Base-by-base conservation (phyloP, 2,113 vertebrate genomes). In the Lagopus muta region DNA sequence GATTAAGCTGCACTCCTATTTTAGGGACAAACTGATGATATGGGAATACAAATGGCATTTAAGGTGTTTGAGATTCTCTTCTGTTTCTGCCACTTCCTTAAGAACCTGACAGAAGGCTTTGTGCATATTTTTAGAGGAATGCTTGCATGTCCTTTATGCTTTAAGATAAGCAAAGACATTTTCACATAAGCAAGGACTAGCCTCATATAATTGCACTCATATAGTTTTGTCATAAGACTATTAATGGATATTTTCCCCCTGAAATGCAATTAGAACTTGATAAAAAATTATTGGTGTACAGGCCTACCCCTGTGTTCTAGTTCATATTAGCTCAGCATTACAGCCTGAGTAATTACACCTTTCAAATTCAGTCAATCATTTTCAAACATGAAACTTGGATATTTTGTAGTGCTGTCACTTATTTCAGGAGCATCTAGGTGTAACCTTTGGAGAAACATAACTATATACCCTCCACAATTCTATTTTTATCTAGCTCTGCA, bases 321-420 rank as follows among this genome's bases (percentile, higher is more conserved):
- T 45, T 79, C 40, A 47, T 30, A 54, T 52, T 61, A 82, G 50
- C 69, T 92, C 60, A 86, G 48, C 28, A 13, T 15, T 80, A 52
- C 14, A 73, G 36, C 66, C 72, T 30, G 18, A 17, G 2, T 79
- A 89, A 79, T 61, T 69, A 61, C 18, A 73, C 21, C 32, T 91
- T 80, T 80, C 42, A 85, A 76, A 85, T 87, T 62, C 34, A 87
- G 50, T 34, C 76, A 64, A 6, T 21, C 11, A 76, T 77, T 77
- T 64, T 38, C 88, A 92, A 95, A 82, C 14, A 21, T 79, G 74
- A 90, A 93, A 94, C 25, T 22, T 76, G 52, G 13, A 82, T 48
- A 21, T 87, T 64, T 92, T 60, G 62, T 28, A 45, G 32, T 61
- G 38, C 69, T 76, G 65, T 66, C 32, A 70, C 82, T 92, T 81